Percentiles rank a stretch among this genome's conserved stretches.
Conservation (phyloP, 2,888 invertebrate species). For the Lagria hirta region DNA sequence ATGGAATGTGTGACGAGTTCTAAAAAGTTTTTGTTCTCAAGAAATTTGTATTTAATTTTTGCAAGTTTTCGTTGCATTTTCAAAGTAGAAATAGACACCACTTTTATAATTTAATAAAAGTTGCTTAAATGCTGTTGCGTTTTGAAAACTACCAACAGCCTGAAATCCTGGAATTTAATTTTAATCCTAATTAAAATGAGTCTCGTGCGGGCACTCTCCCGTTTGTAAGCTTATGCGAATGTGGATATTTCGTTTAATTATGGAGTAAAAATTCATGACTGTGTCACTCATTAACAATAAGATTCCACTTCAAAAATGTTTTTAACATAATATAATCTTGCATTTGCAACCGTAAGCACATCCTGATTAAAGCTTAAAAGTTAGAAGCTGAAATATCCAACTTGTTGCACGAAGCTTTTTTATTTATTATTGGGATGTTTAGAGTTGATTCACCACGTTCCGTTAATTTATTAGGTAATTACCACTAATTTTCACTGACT, state of each 20-base stretch:
- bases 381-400: constrained; percentile 14
- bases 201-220: neutral
- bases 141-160: neutral
- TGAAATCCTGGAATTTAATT: neutral
- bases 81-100: no score
- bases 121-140: neutral
- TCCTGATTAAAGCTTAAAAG: constrained; percentile 16
- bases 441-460: constrained; percentile 12
- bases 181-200: neutral
- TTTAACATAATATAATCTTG: no score
- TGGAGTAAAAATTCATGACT: no score
- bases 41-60: no score
- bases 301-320: no score
- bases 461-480: constrained; percentile 19
- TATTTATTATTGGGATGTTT: constrained; percentile 8
- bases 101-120: no score
- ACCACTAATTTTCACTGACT: constrained; percentile 18
- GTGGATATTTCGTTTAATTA: constrained; percentile 1
- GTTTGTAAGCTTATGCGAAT: neutral
- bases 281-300: no score
- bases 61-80: no score
- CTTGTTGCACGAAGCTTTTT: constrained; percentile 17
- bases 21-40: no score
- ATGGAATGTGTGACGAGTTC: no score
- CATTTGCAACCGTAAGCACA: no score